phyloP scores from a whole-genome alignment of 2,113 vertebrate genomes.

The Paralichthys olivaceus region DNA sequence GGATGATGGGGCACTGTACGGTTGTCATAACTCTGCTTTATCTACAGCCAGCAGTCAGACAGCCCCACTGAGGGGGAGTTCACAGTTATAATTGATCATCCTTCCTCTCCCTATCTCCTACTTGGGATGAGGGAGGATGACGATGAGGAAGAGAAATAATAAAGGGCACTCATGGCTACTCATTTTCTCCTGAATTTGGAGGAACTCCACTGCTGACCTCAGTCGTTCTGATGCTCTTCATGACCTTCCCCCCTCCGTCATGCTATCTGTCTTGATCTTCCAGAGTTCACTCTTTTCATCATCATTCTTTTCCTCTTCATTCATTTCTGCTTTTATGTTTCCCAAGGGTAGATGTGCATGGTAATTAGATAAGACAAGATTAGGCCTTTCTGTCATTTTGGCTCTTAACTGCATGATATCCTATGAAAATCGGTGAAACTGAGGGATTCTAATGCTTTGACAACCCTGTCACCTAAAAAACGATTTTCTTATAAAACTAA shows the following conservation, averaged over 20 bases:
- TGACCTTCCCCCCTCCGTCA: slow-evolving; percentile 5
- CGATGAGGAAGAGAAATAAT: slow-evolving; percentile 54
- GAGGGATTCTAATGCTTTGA: slow-evolving; percentile 10
- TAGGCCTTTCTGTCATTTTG: slow-evolving; percentile 29
- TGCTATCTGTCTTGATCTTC: slow-evolving; percentile 21
- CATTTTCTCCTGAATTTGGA: slow-evolving; percentile 42
- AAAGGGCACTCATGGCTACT: slow-evolving; percentile 39
- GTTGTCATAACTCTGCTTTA: slow-evolving; percentile 80
- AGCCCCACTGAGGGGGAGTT: slow-evolving; percentile 72
- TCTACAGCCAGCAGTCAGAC: slow-evolving; percentile 78
- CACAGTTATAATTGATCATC: slow-evolving; percentile 82
- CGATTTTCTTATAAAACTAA: background rate
- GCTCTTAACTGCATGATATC: slow-evolving; percentile 12
- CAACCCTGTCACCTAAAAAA: background rate
- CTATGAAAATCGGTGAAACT: slow-evolving; percentile 17
- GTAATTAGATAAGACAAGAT: slow-evolving; percentile 39
- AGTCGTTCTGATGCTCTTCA: slow-evolving; percentile 14
- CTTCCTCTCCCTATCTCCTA: slow-evolving; percentile 68
- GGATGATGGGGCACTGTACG: slow-evolving; percentile 73
- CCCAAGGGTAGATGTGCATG: slow-evolving; percentile 2
- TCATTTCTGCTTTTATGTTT: slow-evolving; percentile 24
- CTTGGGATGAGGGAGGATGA: slow-evolving; percentile 50
- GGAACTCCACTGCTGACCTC: slow-evolving; percentile 31
- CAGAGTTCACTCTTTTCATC: background rate
- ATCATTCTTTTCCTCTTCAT: slow-evolving; percentile 5